These are phyloP conservation scores for Delia radicum DNA, from an alignment of 1,140 invertebrate genomes.

Conservation along the genomic window DNA sequence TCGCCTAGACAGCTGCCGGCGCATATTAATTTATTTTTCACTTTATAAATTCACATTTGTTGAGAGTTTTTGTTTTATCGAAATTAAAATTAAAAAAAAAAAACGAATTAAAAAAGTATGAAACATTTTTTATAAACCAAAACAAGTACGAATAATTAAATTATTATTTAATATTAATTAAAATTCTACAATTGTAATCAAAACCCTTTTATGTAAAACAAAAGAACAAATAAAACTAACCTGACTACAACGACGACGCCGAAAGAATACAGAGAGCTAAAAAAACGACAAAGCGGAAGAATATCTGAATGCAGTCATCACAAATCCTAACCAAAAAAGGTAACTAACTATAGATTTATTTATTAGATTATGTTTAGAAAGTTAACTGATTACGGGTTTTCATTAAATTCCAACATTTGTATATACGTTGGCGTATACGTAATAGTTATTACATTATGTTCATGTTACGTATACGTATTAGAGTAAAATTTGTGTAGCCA, in stretches of 20 bases:
- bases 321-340: background rate
- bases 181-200: background rate
- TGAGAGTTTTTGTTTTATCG: background rate
- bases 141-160: background rate
- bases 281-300: background rate
- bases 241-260: background rate
- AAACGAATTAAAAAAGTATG: too few species aligned
- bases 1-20: background rate
- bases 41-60: background rate
- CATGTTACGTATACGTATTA: background rate
- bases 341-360: background rate
- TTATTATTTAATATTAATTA: background rate
- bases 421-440: background rate
- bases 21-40: background rate
- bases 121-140: too few species aligned
- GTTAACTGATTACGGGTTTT: too few species aligned
- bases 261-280: background rate
- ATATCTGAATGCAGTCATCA: background rate
- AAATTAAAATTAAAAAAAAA: background rate
- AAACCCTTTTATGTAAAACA: background rate
- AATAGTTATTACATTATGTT: background rate
- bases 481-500: too few species aligned
- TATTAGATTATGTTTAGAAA: too few species aligned
- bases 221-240: background rate
- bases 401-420: too few species aligned